phyloP scores from a whole-genome alignment of 2,888 invertebrate genomes.

The Lapara coniferarum region DNA sequence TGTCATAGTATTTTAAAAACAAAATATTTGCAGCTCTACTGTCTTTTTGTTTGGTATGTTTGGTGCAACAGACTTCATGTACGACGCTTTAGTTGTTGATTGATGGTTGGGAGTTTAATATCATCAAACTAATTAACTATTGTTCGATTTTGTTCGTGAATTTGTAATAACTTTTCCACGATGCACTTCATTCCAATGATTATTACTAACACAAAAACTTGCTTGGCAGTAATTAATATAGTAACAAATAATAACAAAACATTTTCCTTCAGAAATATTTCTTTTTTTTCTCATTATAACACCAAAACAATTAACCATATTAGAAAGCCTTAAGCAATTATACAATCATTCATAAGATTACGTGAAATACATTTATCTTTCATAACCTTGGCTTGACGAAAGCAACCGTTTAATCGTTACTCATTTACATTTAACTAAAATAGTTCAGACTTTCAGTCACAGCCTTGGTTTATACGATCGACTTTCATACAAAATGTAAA shows the following conservation, averaged over 20 bases:
- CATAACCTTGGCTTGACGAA: constrained; percentile 29
- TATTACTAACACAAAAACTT: no score
- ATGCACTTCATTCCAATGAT: neutral
- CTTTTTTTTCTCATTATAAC: neutral
- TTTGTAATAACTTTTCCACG: neutral
- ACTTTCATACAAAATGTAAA: constrained; percentile 1
- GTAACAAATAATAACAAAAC: neutral
- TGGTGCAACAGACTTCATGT: no score
- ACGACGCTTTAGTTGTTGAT: no score
- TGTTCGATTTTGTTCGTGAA: no score
- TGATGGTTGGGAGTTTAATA: no score
- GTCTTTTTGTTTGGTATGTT: no score
- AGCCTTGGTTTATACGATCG: constrained; percentile 5
- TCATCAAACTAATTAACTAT: neutral
- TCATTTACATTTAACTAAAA: constrained; percentile 16
- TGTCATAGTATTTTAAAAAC: no score
- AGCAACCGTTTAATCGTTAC: constrained; percentile 7
- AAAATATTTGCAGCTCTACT: no score
- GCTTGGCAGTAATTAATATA: neutral
- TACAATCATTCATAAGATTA: neutral
- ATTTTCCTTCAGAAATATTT: neutral
- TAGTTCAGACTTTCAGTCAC: constrained; percentile 5
- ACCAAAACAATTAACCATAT: neutral
- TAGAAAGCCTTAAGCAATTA: neutral
- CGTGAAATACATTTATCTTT: constrained; percentile 25